Base-by-base conservation (phyloP, 2,797 vertebrate genomes). In the Aldrovandia affinis region DNA sequence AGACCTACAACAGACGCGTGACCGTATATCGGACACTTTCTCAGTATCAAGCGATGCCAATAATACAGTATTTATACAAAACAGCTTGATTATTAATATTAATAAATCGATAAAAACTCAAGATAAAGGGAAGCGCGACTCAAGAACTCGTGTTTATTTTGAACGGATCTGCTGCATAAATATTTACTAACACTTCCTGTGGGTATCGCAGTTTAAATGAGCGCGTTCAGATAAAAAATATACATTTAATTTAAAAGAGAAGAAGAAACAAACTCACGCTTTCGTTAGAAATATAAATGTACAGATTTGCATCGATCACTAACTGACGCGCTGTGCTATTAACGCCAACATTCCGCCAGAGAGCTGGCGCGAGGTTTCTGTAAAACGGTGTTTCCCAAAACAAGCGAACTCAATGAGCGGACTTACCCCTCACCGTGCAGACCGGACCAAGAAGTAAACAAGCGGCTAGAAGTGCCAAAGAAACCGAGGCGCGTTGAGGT, bases 371-470 rank as follows among this genome's bases (percentile, higher is more conserved):
- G n/a, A 47, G 39, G 42, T 77, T 42, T 22, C 33, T 44, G 73
- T 77, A 77, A 77, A n/a, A 77, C 39, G 47, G 73, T 77, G 73
- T 22, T 73, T 42, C 68, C 39, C 68, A 77, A n/a, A 77, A 77
- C 42, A 77, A 47, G 39, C 39, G 42, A 47, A 77, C 73, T 77
- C 63, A 57, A 77, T 61, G 70, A 85, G 57, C 25, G 63, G 86
- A 93, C 94, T 94, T 87, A 95, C 94, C 93, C 78, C 88, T 91
- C 80, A 88, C 91, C 8, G 83, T 68, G 79, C 83, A 85, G 68
- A 89, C 25, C 68, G 75, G 89, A 47, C 83, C 89, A 25, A 90
- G 80, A 83, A 94, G 82, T 82, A 94, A 85, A 9, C 85, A 92
- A 7, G 87, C 88, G 6, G 90, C 50, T 55, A 94, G 90, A 92